These are phyloP conservation scores for Ibidorhyncha struthersii DNA, from an alignment of 2,113 vertebrate genomes.

Conservation along the genomic window DNA sequence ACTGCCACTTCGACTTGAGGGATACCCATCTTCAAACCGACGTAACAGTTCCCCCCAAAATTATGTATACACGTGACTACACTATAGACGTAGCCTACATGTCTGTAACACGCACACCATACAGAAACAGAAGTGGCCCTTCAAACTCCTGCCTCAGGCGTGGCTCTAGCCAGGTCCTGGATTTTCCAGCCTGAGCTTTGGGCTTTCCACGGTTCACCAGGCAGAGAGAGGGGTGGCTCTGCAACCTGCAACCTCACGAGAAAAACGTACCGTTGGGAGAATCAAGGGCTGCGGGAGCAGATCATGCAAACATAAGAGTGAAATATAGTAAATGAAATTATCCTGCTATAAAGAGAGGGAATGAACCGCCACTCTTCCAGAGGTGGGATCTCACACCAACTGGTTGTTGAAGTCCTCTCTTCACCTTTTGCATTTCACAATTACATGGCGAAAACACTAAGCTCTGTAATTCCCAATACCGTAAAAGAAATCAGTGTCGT, in stretches of 20 bases:
- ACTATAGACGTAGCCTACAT: accelerated
- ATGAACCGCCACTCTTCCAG: background rate
- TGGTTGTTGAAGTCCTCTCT: background rate
- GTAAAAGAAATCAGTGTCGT: background rate
- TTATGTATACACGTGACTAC: accelerated
- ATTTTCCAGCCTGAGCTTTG: background rate
- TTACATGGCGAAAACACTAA: background rate
- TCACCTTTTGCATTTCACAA: background rate
- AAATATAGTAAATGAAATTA: background rate
- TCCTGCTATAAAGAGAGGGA: background rate
- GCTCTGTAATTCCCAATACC: background rate
- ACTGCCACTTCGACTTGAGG: background rate
- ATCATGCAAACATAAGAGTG: background rate
- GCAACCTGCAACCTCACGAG: background rate
- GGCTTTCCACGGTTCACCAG: background rate
- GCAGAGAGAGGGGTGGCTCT: background rate
- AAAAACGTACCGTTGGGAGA: background rate
- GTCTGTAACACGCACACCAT: accelerated
- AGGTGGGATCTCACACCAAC: background rate
- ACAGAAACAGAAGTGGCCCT: accelerated
- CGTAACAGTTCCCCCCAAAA: background rate
- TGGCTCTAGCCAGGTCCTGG: background rate
- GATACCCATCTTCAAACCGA: background rate
- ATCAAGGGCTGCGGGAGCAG: background rate
- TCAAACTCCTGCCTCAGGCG: accelerated